Conservation (phyloP, 2,797 vertebrate species). For the Anabacerthia variegaticeps region DNA sequence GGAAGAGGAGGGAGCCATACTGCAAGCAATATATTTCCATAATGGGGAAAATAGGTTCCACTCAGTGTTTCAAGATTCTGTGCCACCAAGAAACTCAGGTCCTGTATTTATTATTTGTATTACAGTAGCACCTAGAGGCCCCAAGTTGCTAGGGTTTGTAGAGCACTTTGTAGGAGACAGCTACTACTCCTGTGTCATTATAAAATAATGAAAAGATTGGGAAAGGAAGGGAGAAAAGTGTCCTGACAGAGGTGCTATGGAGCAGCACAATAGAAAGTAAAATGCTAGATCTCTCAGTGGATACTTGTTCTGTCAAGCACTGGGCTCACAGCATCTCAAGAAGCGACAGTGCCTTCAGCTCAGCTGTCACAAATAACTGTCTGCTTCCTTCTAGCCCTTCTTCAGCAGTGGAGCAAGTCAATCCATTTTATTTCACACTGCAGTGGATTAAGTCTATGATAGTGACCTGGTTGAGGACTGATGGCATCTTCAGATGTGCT, state of each 20-base stretch:
- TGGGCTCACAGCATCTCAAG: neutral
- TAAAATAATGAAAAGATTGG: neutral
- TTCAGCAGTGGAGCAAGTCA: neutral
- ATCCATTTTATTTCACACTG: neutral
- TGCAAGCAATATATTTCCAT: neutral
- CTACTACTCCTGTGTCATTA: neutral
- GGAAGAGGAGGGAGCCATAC: neutral
- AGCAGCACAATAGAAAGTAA: neutral
- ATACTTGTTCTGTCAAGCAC: neutral
- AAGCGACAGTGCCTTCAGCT: neutral
- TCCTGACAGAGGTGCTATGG: neutral
- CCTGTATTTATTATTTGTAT: conserved; percentile 42
- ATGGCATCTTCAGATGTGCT: neutral
- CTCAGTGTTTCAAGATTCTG: neutral
- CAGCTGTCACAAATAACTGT: neutral
- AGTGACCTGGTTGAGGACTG: neutral
- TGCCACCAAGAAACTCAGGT: neutral
- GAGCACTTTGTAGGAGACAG: neutral
- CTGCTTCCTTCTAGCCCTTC: neutral
- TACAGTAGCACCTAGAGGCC: conserved; percentile 41
- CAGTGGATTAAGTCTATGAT: neutral
- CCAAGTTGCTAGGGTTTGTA: neutral
- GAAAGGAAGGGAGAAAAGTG: neutral
- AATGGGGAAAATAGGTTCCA: neutral
- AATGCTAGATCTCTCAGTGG: neutral